Evolutionary conservation across 1,140 invertebrate genomes (phyloP), one percentile per base, ranked within the genome.

Genomic region (Calliphora vicina): DNA sequence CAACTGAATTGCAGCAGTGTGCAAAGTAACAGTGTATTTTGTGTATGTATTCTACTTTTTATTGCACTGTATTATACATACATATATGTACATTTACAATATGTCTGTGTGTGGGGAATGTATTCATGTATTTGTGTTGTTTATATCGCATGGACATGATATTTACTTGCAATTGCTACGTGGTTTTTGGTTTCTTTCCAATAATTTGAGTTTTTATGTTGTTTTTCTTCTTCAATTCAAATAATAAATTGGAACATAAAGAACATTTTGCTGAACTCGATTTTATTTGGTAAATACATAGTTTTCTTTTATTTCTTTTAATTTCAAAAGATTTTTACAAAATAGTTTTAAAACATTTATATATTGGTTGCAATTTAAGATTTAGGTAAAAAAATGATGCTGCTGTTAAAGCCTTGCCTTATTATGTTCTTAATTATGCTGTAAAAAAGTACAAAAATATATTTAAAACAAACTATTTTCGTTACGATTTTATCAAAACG

Each of bases 101-200:
- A 10, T 35, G 35, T 35, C 6, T 35, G 4, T 35, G 35, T 2
- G 35, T 2, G 35, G 6, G 35, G 10, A 35, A 15, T 57, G 45
- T 57, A 17, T 17, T 4, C 17, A n/a, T 57, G 0, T 57, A 15
- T 57, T 57, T 25, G 1, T 23, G 10, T 67, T 67, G 57, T 67
- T 67, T 67, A 67, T 67, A 67, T 67, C 20, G 17, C n/a, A 67
- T 67, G 57, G 57, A 67, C 57, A 20, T 67, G 20, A 23, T 67
- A 67, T 67, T 67, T 20, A 67, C 57, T 67, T 67, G 57, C 57
- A 67, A 23, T 67, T 67, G 57, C 17, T 67, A 67, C 57, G 57
- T 67, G 57, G 57, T 67, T 67, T 61, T 57, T 67, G 57, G 20
- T 20, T 67, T 25, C 20, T 67, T 67, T 67, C 17, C 57, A 67